phyloP scores from a whole-genome alignment of 1,140 invertebrate genomes.

The Thaumatotibia leucotreta region DNA sequence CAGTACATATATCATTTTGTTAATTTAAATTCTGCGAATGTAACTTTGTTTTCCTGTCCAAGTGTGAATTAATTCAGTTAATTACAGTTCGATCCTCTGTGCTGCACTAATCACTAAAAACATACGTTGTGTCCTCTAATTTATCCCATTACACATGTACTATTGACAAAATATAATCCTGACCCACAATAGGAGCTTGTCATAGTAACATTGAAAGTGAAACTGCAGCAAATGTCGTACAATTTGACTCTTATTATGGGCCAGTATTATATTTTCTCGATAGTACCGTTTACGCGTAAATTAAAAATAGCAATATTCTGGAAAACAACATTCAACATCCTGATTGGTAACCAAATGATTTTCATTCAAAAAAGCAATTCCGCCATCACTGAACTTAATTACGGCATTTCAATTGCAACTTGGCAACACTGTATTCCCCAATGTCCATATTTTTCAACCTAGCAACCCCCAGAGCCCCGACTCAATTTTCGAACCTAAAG shows the following conservation, averaged over 20 bases:
- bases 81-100: neutral
- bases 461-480: neutral
- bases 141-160: neutral
- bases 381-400: neutral
- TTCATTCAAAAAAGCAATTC: neutral
- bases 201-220: too few relatives aligned
- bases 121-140: neutral
- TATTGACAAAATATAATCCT: too few relatives aligned
- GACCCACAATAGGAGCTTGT: too few relatives aligned
- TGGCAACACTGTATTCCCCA: neutral
- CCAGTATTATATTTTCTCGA: too few relatives aligned
- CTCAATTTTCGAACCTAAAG: slow-evolving; percentile 1
- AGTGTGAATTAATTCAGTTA: neutral
- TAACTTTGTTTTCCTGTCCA: neutral
- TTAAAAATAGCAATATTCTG: neutral
- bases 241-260: too few relatives aligned
- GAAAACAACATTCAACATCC: neutral
- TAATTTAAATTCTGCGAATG: too few relatives aligned
- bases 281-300: too few relatives aligned
- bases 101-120: neutral
- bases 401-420: neutral
- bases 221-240: too few relatives aligned
- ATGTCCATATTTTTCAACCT: neutral
- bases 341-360: neutral
- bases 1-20: too few relatives aligned